A percentile compares a stretch with the other conserved stretches of the same genome.
These are phyloP conservation scores for Sprattus sprattus DNA, from an alignment of 2,113 vertebrate genomes.

Conservation along the genomic window DNA sequence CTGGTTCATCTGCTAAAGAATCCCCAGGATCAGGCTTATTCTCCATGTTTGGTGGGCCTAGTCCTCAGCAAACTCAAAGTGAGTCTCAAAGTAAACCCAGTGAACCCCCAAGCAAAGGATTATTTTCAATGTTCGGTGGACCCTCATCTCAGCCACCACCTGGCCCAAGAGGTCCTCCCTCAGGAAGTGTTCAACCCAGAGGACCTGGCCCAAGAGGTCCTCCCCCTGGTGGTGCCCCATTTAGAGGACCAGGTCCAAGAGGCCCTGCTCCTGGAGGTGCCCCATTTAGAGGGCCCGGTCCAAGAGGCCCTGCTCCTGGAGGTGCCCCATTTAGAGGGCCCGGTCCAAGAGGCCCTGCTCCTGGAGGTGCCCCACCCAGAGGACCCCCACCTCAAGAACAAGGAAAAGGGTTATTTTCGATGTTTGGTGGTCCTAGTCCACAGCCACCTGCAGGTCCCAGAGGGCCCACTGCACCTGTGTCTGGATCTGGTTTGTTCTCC, in stretches of 20 bases:
- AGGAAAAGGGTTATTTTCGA: conserved; percentile 64
- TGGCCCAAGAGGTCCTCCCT: conserved; percentile 46
- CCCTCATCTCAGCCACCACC: conserved; percentile 42
- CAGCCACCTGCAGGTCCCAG: conserved; percentile 35
- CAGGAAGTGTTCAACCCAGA: conserved; percentile 53
- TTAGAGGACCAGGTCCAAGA: background rate
- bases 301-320: conserved; percentile 54
- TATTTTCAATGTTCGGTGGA: conserved; percentile 71
- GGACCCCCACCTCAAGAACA: conserved; percentile 45
- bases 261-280: background rate
- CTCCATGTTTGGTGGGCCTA: conserved; percentile 67
- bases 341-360: conserved; percentile 31
- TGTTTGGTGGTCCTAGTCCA: conserved; percentile 62
- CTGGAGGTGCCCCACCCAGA: background rate
- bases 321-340: conserved; percentile 34
- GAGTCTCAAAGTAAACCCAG: conserved; percentile 41
- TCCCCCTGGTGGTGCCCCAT: background rate
- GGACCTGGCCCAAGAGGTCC: conserved; percentile 15
- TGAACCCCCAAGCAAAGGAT: conserved; percentile 64
- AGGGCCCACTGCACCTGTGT: conserved; percentile 6
- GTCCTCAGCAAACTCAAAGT: background rate
- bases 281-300: conserved; percentile 39
- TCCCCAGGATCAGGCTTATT: conserved; percentile 63
- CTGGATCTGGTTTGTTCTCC: conserved; percentile 68
- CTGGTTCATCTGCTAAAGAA: conserved; percentile 63